A percentile compares a stretch with the other conserved stretches of the same genome.
Conservation (phyloP, 1,140 invertebrate species). For the Pachypeltis micranthus region DNA sequence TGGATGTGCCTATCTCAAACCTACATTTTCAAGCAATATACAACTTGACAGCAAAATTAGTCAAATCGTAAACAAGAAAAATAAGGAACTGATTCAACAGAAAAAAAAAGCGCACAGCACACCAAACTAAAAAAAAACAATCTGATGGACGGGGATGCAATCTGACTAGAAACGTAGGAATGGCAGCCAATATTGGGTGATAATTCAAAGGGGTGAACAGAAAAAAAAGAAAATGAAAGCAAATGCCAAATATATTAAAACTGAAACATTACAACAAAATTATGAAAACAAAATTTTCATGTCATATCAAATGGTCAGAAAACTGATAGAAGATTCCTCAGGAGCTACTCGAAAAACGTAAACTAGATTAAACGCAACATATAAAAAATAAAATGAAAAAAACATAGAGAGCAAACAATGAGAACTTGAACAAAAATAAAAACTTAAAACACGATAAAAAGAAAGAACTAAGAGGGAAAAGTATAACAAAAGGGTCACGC, state of each 20-base stretch:
- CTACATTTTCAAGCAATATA: too few species aligned
- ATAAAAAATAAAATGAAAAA: slow-evolving; percentile 1
- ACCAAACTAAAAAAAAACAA: background rate
- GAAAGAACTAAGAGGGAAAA: background rate
- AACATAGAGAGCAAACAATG: background rate
- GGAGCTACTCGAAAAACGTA: background rate
- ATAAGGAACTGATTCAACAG: too few species aligned
- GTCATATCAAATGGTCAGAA: background rate
- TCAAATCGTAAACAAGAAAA: too few species aligned
- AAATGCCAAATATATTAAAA: background rate
- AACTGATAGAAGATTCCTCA: background rate
- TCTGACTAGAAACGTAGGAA: background rate
- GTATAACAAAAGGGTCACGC: background rate
- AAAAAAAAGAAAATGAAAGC: slow-evolving; percentile 4
- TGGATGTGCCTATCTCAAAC: too few species aligned
- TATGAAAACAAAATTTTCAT: background rate
- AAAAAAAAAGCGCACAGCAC: background rate
- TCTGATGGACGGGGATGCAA: too few species aligned
- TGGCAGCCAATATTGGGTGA: too few species aligned
- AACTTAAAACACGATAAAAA: background rate
- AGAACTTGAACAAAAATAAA: slow-evolving; percentile 8
- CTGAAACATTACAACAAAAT: slow-evolving; percentile 2
- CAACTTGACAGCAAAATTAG: too few species aligned
- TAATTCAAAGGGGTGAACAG: background rate
- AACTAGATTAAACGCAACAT: slow-evolving; percentile 14